These are phyloP conservation scores for Octodonta nipae DNA, from an alignment of 2,888 invertebrate species.

Conservation along the genomic window DNA sequence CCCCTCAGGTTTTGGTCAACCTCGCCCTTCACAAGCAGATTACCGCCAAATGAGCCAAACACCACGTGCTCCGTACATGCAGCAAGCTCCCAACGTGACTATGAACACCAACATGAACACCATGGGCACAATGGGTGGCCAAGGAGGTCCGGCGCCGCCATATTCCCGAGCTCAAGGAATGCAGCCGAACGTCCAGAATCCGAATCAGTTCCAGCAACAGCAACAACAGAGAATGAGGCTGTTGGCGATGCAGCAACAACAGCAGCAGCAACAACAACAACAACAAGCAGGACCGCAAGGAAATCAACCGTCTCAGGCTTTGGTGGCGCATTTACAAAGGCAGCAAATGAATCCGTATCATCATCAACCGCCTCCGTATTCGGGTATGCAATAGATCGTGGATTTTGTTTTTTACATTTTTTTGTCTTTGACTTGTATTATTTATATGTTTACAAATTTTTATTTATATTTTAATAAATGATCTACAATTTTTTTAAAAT, in stretches of 20 bases:
- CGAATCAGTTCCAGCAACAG: slow-evolving; percentile 49
- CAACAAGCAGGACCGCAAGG: slow-evolving; percentile 38
- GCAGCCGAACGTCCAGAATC: slow-evolving; percentile 28
- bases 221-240: slow-evolving; percentile 51
- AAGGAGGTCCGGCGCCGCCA: slow-evolving; percentile 59
- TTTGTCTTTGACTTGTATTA: background rate
- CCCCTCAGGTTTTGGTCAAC: slow-evolving; percentile 38
- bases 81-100: slow-evolving; percentile 69
- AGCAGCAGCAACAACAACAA: slow-evolving; percentile 36
- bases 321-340: slow-evolving; percentile 52
- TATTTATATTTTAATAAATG: slow-evolving; percentile 4
- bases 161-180: slow-evolving; percentile 41
- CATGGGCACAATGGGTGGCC: slow-evolving; percentile 41
- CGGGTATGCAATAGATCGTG: slow-evolving; percentile 12
- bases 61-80: slow-evolving; percentile 51
- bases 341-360: slow-evolving; percentile 46
- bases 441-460: slow-evolving; percentile 2
- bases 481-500: no score
- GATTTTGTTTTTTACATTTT: background rate
- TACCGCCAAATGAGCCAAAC: slow-evolving; percentile 30
- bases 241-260: slow-evolving; percentile 55
- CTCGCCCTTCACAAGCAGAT: slow-evolving; percentile 35
- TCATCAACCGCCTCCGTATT: slow-evolving; percentile 46
- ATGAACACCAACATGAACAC: slow-evolving; percentile 76
- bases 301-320: slow-evolving; percentile 44